Evolutionary conservation across 2,113 vertebrate genomes (phyloP), one percentile per base, ranked within the genome.

Genomic region (Saiga tatarica): DNA sequence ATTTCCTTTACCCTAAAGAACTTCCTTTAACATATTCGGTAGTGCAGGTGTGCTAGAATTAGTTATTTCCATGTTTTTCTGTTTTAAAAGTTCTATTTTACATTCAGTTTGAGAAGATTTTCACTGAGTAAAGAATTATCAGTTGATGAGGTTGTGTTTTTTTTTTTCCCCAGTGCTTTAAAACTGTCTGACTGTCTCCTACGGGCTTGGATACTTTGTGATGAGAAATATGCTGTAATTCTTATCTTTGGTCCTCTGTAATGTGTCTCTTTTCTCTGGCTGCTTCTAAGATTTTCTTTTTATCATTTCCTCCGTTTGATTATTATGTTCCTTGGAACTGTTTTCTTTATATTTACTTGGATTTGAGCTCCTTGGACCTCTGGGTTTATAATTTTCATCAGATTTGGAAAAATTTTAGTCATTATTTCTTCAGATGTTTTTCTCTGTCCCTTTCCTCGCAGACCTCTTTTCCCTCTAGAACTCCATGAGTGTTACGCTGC

Each of bases 51-150:
- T 82, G 21, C 28, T 59, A 10, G 36, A 78, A 86, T 57, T 91
- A 64, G 78, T 64, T 91, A 16, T 71, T 71, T 91, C 16, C 36
- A 5, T 55, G 6, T 55, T 89, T 85, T 53, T 89, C 76, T 53
- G 13, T 93, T 88, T 89, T 50, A 83, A 88, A 93, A 78, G 25
- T 64, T 85, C 67, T 78, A 50, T 84, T 96, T 89, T 89, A 84
- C 30, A 36, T 45, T 96, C 42, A 81, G 85, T 86, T 93, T 96
- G 50, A 90, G 57, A 87, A 26, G 9, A 0, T n/a, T 87, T 76
- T 92, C 86, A 74, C 74, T 64, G 33, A 52, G 26, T 57, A 84
- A 95, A 64, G 60, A 89, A 92, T 78, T 92, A 26, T 64, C 64
- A 15, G 14, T 52, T 94, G 39, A 42, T 42, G 42, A 42, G 42